Evolutionary conservation across 2,797 vertebrate species (phyloP), one percentile per base, ranked within the genome.

Genomic region (Synaphobranchus kaupii): DNA sequence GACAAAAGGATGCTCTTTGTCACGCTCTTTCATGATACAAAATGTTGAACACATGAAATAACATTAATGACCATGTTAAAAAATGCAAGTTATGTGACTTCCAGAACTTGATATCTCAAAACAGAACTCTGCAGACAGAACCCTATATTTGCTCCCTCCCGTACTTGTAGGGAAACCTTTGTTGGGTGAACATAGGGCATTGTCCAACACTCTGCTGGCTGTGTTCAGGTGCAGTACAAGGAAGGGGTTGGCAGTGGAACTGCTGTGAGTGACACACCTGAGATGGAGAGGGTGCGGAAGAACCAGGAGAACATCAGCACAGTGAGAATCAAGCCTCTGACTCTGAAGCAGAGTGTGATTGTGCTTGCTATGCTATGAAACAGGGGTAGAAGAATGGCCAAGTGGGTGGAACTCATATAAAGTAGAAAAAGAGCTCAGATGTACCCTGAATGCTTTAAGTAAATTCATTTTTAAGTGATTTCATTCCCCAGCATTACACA

Each of bases 271-370:
- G 95, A 97, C 78, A 99, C 98, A 13, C 97, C 96, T 56, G 98
- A 98, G 94, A 97, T 96, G 91, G 96, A 98, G 91, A 94, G 97
- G 89, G 97, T 97, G 76, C 96, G 97, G 91, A 97, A 96, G 89
- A 98, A 97, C 92, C 97, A 99, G 93, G 94, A 97, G 89, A 98
- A 98, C 94, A 97, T 99, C 94, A 98, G 98, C 92, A 92, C 94
- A 0, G 97, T 98, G 94, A 97, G 97, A 28, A 48, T 48, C 34
- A 82, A 71, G 2, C 17, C 50, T 50, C 44, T 56, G 54, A 71
- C 84, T 20, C 84, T 17, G 4, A 58, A 17, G 56, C 56, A 58
- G 56, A 5, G 17, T 58, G 15, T 58, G 15, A 58, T 17, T 58
- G 56, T 58, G 56, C 56, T 20, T 17, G 56, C 56, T 58, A 58